These are phyloP conservation scores for Chromobotia macracanthus DNA, from an alignment of 2,797 vertebrate species.

Conservation along the genomic window DNA sequence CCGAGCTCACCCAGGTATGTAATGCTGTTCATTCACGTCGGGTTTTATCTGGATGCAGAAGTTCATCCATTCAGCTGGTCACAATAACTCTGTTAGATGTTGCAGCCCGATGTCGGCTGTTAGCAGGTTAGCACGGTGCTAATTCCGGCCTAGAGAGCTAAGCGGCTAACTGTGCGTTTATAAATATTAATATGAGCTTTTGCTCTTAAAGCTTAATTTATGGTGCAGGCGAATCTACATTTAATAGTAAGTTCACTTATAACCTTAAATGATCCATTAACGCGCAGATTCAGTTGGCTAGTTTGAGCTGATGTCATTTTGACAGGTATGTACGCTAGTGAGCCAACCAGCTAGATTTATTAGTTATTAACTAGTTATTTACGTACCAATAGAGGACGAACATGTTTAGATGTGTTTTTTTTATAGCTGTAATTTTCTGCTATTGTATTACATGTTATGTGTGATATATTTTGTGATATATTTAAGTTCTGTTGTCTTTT, in stretches of 20 bases:
- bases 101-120: no score
- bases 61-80: neutral
- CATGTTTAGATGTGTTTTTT: no score
- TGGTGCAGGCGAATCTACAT: neutral
- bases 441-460: neutral
- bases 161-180: slow-evolving; percentile 1
- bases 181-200: neutral
- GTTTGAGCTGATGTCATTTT: neutral
- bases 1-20: slow-evolving; percentile 67
- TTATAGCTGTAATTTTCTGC: neutral
- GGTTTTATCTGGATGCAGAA: neutral
- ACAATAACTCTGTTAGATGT: neutral
- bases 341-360: slow-evolving; percentile 7
- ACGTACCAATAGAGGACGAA: neutral
- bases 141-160: slow-evolving; percentile 22
- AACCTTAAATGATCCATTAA: neutral
- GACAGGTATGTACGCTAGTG: slow-evolving; percentile 25
- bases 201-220: neutral
- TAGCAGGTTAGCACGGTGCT: no score
- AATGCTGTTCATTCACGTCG: neutral
- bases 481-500: no score
- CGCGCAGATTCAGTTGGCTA: no score
- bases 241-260: neutral
- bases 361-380: slow-evolving; percentile 10
- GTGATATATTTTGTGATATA: no score